phyloP scores from a whole-genome alignment of 2,888 invertebrate genomes.

The Cataglyphis altisquamis region DNA sequence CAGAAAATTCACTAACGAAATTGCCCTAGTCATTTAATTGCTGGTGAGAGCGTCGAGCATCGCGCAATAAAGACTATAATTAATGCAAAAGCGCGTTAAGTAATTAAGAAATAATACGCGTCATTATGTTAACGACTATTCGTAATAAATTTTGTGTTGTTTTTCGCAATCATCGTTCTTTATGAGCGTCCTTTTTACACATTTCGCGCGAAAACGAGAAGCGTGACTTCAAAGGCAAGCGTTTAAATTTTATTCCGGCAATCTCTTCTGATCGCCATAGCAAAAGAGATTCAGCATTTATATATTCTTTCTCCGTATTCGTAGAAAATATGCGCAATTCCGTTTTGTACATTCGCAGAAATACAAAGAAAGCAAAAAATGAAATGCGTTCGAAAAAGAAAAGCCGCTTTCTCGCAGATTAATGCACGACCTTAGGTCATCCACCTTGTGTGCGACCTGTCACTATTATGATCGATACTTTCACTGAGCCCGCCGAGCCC shows the following conservation, averaged over 20 bases:
- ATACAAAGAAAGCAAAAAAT: not conserved
- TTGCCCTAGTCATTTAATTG: conserved; percentile 39
- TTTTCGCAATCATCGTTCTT: not conserved
- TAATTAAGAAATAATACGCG: conserved; percentile 27
- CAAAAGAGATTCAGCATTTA: conserved; percentile 53
- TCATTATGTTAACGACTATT: not conserved
- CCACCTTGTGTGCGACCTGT: conserved; percentile 28
- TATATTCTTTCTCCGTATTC: not conserved
- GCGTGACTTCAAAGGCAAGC: conserved; percentile 25
- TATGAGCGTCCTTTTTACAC: not conserved
- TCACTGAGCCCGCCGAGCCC: conserved; percentile 45
- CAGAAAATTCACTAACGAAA: conserved; percentile 29
- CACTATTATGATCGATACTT: conserved; percentile 60
- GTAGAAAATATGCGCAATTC: not conserved
- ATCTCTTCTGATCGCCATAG: conserved; percentile 18
- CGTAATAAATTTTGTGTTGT: not conserved
- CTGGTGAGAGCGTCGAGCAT: not conserved
- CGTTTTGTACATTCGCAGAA: not conserved
- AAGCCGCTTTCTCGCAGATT: conserved; percentile 43
- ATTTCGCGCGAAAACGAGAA: conserved; percentile 8
- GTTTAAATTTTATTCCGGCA: conserved; percentile 10
- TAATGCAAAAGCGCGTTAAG: conserved; percentile 19
- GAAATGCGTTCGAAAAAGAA: conserved; percentile 11
- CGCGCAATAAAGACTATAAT: conserved; percentile 37
- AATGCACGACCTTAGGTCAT: conserved; percentile 13